A percentile compares a stretch with the other conserved stretches of the same genome.
Conservation (phyloP, 2,797 vertebrate species). For the Merluccius polli region DNA sequence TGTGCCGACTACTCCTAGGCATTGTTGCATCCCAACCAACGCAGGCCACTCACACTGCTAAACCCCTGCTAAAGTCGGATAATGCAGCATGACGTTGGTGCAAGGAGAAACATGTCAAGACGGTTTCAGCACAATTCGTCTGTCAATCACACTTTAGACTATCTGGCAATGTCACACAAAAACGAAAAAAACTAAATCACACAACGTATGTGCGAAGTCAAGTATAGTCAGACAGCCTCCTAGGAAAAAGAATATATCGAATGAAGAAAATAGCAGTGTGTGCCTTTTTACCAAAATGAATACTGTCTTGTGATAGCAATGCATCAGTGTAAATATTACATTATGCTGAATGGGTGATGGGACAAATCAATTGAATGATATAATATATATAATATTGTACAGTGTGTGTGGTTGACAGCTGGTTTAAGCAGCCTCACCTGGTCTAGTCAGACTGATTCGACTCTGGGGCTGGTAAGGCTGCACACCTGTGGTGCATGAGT, state of each 20-base stretch:
- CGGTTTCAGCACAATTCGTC: not conserved
- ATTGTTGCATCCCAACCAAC: not conserved
- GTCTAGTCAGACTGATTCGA: too few relatives aligned
- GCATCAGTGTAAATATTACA: not conserved
- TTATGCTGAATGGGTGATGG: not conserved
- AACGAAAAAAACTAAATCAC: too few relatives aligned
- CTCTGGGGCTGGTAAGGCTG: too few relatives aligned
- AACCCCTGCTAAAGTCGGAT: not conserved
- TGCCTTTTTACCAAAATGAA: not conserved
- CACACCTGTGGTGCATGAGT: too few relatives aligned
- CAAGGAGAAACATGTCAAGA: not conserved
- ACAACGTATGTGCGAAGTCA: conserved; percentile 19
- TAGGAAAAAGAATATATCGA: conserved; percentile 29
- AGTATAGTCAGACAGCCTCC: conserved; percentile 55
- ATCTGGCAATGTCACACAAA: too few relatives aligned
- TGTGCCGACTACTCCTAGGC: not conserved
- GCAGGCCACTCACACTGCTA: not conserved
- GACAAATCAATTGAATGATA: too few relatives aligned
- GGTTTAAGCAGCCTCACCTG: too few relatives aligned
- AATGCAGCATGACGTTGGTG: not conserved
- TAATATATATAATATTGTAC: too few relatives aligned
- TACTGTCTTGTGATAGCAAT: not conserved
- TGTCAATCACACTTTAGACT: not conserved
- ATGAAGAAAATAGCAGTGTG: not conserved
- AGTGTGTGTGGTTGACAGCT: too few relatives aligned